phyloP scores from a whole-genome alignment of 2,888 invertebrate genomes.

The Pediacus dermestoides region DNA sequence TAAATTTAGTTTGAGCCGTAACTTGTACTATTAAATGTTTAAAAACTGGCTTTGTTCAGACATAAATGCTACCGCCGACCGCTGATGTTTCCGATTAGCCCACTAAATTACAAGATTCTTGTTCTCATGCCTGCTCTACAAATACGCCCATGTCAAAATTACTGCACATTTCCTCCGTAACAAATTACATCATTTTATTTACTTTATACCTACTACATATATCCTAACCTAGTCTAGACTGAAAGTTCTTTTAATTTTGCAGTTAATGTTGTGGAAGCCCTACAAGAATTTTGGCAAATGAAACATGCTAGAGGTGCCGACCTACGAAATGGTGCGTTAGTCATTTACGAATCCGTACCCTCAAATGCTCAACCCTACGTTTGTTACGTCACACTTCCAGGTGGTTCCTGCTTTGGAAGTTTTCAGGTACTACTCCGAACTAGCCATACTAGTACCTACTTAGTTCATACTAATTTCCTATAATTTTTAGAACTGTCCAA shows the following conservation, averaged over 20 bases:
- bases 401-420: constrained; percentile 93
- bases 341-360: constrained; percentile 93
- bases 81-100: constrained; percentile 21
- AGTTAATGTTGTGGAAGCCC: constrained; percentile 93
- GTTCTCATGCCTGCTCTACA: constrained; percentile 19
- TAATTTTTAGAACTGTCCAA: constrained; percentile 94
- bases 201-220: no score
- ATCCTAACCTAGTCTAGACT: no score
- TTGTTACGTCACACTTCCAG: constrained; percentile 91
- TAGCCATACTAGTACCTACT: neutral
- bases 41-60: constrained; percentile 47
- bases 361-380: constrained; percentile 88
- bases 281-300: constrained; percentile 98
- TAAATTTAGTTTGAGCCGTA: constrained; percentile 36
- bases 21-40: constrained; percentile 46
- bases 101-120: constrained; percentile 16
- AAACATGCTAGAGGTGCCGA: constrained; percentile 85
- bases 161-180: no score
- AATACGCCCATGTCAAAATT: no score
- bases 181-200: no score
- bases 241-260: constrained; percentile 41
- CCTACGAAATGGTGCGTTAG: constrained; percentile 81
- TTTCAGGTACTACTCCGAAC: constrained; percentile 71
- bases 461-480: no score
- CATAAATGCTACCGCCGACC: constrained; percentile 36